Evolutionary conservation across 2,797 vertebrate genomes (phyloP), one percentile per base, ranked within the genome.

Genomic region (Galago senegalensis): DNA sequence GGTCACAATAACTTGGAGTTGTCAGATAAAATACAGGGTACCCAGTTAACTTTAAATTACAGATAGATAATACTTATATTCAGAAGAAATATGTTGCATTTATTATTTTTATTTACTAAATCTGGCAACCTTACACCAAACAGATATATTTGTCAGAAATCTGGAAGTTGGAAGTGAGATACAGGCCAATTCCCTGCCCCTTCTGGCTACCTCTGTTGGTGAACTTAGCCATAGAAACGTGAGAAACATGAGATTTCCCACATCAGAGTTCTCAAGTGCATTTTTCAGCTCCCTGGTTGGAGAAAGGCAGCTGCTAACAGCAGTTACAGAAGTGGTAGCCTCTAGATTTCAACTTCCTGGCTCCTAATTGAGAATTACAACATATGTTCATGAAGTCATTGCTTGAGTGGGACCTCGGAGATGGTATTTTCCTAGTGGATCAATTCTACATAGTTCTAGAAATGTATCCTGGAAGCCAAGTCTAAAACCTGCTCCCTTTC

Each of bases 321-420:
- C 14, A 83, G 60, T 80, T 69, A 89, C 53, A 49, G 14, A 89
- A 77, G 23, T n/a, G 46, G 21, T 23, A 87, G 40, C 34, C 29
- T 95, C 49, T 87, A 93, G 21, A 95, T 65, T 89, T 89, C 34
- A 81, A 61, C 34, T 83, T 94, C 53, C 49, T 67, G 58, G 46
- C 43, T 96, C 49, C 37, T 70, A 43, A 72, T 82, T 69, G 69
- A 72, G 17, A 79, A 60, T 83, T 91, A 49, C 0, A 72, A 20
- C 87, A n/a, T 40, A 86, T 81, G 7, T 60, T 81, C 72, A 70
- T 73, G 25, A 65, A 89, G 76, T 87, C 31, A 81, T 34, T 85
- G 72, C 25, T 82, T 93, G 46, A 72, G 14, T 56, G 9, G 29
- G 65, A n/a, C 7, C 34, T 92, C 5, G 27, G 72, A 91, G 60